These are phyloP conservation scores for Pipa parva DNA, from an alignment of 2,113 vertebrate species.

Conservation along the genomic window DNA sequence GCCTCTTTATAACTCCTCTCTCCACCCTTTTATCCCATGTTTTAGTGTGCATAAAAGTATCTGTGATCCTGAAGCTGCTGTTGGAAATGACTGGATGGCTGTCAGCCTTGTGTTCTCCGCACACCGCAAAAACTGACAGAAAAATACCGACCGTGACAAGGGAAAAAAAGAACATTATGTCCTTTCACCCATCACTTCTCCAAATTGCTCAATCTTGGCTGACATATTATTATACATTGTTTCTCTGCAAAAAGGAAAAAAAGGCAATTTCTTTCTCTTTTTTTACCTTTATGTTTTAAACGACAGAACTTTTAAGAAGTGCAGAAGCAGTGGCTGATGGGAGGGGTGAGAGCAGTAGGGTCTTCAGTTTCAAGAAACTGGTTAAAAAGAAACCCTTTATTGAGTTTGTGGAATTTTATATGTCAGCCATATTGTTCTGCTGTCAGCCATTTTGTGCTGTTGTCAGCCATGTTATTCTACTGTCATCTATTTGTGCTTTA, in stretches of 20 bases:
- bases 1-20: conserved; percentile 57
- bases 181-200: conserved; percentile 87
- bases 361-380: conserved; percentile 3
- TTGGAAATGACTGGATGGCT: conserved; percentile 86
- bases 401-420: no score
- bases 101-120: conserved; percentile 82
- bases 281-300: conserved; percentile 47
- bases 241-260: conserved; percentile 71
- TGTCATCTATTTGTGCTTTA: no score
- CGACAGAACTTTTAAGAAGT: conserved; percentile 79
- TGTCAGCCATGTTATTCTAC: no score
- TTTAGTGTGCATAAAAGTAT: conserved; percentile 81
- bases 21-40: conserved; percentile 77
- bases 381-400: conserved; percentile 25
- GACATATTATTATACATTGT: conserved; percentile 99
- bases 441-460: no score
- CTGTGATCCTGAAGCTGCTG: conserved; percentile 80
- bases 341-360: neutral
- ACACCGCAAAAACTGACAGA: conserved; percentile 87
- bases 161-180: conserved; percentile 91
- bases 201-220: conserved; percentile 95
- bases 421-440: no score
- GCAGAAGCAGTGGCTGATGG: conserved; percentile 13
- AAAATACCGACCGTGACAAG: conserved; percentile 83
- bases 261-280: conserved; percentile 76